phyloP scores from a whole-genome alignment of 2,113 vertebrate species.

The Amphilophus citrinellus region DNA sequence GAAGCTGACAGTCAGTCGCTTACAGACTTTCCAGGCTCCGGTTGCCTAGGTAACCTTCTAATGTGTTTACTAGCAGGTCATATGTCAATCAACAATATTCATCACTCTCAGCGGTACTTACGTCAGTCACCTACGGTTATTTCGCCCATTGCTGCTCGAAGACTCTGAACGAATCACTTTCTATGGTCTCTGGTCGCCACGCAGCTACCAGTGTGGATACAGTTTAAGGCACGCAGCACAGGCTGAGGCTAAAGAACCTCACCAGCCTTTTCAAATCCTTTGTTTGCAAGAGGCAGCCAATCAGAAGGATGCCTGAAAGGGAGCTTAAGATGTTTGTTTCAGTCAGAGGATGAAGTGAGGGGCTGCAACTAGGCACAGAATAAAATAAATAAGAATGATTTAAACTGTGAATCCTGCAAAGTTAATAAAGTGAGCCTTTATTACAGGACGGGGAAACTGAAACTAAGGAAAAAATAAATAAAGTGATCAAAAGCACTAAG shows the following conservation, averaged over 20 bases:
- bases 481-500: no score
- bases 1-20: no score
- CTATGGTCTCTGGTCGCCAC: background rate
- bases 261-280: rapidly evolving
- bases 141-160: background rate
- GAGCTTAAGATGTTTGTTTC: background rate
- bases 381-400: background rate
- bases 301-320: no score
- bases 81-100: background rate
- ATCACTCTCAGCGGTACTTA: rapidly evolving
- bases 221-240: rapidly evolving
- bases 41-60: background rate
- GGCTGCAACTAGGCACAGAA: no score
- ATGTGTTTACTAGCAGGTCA: background rate
- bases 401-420: background rate
- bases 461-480: no score
- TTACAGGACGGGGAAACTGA: no score
- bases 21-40: background rate
- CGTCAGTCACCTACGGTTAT: background rate
- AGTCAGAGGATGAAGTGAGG: background rate
- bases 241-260: rapidly evolving
- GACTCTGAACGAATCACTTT: no score
- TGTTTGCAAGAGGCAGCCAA: background rate
- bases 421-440: background rate
- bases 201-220: background rate